These are phyloP conservation scores for Tinamus guttatus DNA, from an alignment of 2,113 vertebrate genomes.

Conservation along the genomic window DNA sequence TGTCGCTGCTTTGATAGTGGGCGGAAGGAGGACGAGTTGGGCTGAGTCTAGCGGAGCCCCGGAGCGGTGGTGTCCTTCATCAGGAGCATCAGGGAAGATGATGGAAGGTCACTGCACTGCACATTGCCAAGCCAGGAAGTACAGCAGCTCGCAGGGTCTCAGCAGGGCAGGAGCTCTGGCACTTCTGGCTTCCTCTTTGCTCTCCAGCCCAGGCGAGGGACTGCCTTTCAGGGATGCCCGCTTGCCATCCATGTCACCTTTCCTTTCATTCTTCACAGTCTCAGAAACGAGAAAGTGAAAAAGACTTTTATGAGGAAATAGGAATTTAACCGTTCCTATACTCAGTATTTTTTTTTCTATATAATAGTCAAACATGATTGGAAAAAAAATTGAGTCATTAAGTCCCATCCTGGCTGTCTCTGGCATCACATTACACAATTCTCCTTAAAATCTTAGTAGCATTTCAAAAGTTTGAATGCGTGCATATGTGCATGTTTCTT, in stretches of 20 bases:
- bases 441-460: not conserved
- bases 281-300: not conserved
- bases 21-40: not conserved
- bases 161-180: not conserved
- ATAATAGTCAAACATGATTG: not conserved
- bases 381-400: not conserved
- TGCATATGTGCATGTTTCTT: not conserved
- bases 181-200: not conserved
- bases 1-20: not conserved
- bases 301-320: not conserved
- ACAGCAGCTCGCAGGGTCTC: not conserved
- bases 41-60: not conserved
- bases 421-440: not conserved
- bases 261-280: not conserved
- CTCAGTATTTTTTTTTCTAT: not conserved
- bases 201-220: not conserved
- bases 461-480: not conserved
- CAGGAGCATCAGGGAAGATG: not conserved
- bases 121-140: not conserved
- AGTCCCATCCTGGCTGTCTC: not conserved
- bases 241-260: not conserved
- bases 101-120: not conserved
- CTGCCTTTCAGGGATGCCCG: rapidly evolving
- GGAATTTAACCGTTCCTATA: not conserved
- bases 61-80: not conserved